These are phyloP conservation scores for Euclidia mi DNA, from an alignment of 2,888 invertebrate species.

Conservation along the genomic window DNA sequence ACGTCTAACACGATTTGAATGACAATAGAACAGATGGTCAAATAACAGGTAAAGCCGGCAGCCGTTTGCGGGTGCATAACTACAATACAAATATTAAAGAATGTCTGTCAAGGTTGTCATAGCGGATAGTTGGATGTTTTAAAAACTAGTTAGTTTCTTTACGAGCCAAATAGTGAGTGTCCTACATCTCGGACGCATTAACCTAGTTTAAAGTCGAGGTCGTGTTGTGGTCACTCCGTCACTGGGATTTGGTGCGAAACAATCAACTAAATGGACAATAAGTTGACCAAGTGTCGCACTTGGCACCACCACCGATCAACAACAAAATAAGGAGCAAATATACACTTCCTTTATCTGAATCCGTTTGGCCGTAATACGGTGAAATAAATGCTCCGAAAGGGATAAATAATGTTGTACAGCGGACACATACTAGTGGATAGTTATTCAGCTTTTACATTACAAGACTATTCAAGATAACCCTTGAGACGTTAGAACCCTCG, in stretches of 20 bases:
- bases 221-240: conserved; percentile 70
- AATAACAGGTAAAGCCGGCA: conserved; percentile 44
- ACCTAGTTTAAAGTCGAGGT: conserved; percentile 82
- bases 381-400: conserved; percentile 41
- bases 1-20: conserved; percentile 42
- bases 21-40: conserved; percentile 55
- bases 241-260: conserved; percentile 60
- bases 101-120: conserved; percentile 74
- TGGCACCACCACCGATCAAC: conserved; percentile 9
- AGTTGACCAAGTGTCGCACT: conserved; percentile 35
- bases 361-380: conserved; percentile 39
- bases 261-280: conserved; percentile 22
- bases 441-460: conserved; percentile 68
- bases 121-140: conserved; percentile 56
- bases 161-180: conserved; percentile 73
- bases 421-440: conserved; percentile 55
- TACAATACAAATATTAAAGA: conserved; percentile 56
- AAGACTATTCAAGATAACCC: conserved; percentile 73
- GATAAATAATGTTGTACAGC: conserved; percentile 53
- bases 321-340: conserved; percentile 20
- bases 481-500: conserved; percentile 62
- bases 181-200: conserved; percentile 82
- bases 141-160: conserved; percentile 66
- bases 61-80: conserved; percentile 62
- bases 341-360: conserved; percentile 41